These are phyloP conservation scores for Phyto melanocephala DNA, from an alignment of 2,888 invertebrate genomes.

Conservation along the genomic window DNA sequence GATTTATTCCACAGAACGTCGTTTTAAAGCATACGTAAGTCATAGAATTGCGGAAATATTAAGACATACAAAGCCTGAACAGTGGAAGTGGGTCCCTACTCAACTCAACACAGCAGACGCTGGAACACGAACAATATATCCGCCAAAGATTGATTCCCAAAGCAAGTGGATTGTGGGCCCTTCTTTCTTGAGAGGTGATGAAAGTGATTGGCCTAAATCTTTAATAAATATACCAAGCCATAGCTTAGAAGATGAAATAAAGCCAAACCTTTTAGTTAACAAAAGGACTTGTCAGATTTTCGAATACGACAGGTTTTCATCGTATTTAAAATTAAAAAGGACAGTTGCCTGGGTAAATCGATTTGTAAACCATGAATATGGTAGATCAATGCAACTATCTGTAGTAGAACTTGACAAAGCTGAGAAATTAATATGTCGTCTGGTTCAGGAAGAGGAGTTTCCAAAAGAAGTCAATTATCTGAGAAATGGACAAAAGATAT, in stretches of 20 bases:
- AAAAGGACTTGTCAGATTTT: neutral
- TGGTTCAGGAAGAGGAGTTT: neutral
- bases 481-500: neutral
- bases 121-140: too few relatives aligned
- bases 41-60: too few relatives aligned
- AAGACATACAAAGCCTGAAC: too few relatives aligned
- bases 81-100: too few relatives aligned
- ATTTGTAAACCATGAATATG: neutral
- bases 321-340: neutral
- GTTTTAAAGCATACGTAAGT: too few relatives aligned
- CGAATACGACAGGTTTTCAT: neutral
- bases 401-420: neutral
- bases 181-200: neutral
- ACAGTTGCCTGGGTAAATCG: neutral
- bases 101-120: too few relatives aligned
- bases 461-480: neutral
- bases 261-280: neutral
- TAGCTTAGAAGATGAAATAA: neutral
- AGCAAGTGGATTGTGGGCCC: neutral
- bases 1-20: too few relatives aligned
- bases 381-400: neutral
- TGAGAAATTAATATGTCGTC: neutral
- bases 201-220: neutral
- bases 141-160: too few relatives aligned
- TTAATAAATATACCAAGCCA: neutral